These are phyloP conservation scores for Abramis brama DNA, from an alignment of 2,113 vertebrate genomes.

Conservation along the genomic window DNA sequence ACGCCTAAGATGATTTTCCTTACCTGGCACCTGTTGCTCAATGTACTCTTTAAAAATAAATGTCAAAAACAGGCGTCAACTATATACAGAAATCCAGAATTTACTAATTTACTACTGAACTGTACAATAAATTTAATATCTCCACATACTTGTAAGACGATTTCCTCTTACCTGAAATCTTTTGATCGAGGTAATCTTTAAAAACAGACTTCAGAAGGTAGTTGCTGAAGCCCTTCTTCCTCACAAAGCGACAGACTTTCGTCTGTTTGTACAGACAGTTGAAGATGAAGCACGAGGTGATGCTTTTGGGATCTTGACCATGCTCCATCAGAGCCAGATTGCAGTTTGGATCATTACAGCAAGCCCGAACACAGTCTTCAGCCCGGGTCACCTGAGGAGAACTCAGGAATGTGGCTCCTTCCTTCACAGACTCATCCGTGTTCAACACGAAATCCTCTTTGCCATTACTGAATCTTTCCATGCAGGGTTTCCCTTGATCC, in stretches of 20 bases:
- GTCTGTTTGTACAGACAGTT: slow-evolving; percentile 88
- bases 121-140: neutral
- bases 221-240: slow-evolving; percentile 82
- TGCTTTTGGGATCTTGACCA: slow-evolving; percentile 38
- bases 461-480: slow-evolving; percentile 75
- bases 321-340: slow-evolving; percentile 89
- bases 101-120: too few species aligned
- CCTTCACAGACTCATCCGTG: slow-evolving; percentile 83
- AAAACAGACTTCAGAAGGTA: slow-evolving; percentile 78
- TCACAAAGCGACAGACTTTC: slow-evolving; percentile 87
- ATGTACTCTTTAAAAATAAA: slow-evolving; percentile 14
- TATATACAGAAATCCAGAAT: too few species aligned
- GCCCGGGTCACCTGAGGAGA: slow-evolving; percentile 71
- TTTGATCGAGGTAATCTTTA: slow-evolving; percentile 65
- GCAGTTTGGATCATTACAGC: slow-evolving; percentile 81
- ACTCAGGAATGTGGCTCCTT: slow-evolving; percentile 84
- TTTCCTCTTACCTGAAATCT: slow-evolving; percentile 59
- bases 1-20: neutral
- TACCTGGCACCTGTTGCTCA: slow-evolving; percentile 19
- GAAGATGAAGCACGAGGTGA: slow-evolving; percentile 86
- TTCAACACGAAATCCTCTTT: slow-evolving; percentile 84
- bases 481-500: slow-evolving; percentile 68
- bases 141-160: neutral
- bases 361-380: slow-evolving; percentile 84
- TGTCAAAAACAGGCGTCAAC: neutral